phyloP scores from a whole-genome alignment of 1,140 invertebrate genomes.

The Globodera rostochiensis region DNA sequence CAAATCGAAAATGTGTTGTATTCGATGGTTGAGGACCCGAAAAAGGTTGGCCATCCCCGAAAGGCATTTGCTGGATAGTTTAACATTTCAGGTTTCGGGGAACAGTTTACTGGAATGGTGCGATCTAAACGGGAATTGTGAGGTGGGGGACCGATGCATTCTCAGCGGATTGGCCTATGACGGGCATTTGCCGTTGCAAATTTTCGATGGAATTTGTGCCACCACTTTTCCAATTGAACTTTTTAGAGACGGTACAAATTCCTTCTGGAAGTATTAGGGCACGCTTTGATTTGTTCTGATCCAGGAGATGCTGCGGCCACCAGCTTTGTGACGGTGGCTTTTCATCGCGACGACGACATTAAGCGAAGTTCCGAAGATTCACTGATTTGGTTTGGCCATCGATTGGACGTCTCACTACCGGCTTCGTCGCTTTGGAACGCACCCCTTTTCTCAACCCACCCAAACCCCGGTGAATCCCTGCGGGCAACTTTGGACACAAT shows the following conservation, averaged over 20 bases:
- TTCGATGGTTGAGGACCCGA: neutral
- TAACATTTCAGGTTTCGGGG: conserved; percentile 11
- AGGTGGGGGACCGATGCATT: conserved; percentile 19
- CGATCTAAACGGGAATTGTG: conserved; percentile 22
- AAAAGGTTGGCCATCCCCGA: conserved; percentile 6
- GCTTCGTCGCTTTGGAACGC: conserved; percentile 19
- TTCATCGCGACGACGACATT: conserved; percentile 22
- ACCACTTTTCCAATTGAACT: conserved; percentile 14
- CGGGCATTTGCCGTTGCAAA: neutral
- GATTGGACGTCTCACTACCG: neutral
- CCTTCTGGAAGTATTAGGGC: neutral
- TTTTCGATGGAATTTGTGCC: conserved; percentile 4
- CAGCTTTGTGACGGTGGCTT: conserved; percentile 10
- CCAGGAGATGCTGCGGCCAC: neutral
- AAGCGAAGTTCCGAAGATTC: conserved; percentile 1
- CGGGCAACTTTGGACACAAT: conserved; percentile 16
- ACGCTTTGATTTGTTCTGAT: neutral
- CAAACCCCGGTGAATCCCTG: conserved; percentile 7
- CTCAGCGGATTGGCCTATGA: conserved; percentile 22
- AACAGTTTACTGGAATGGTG: conserved; percentile 29
- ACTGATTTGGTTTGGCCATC: conserved; percentile 22
- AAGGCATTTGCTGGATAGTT: too few species aligned
- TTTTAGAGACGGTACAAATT: neutral
- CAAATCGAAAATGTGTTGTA: conserved; percentile 5
- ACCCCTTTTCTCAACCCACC: conserved; percentile 17